These are phyloP conservation scores for Amazona vittata DNA, from an alignment of 2,113 vertebrate genomes.

Conservation along the genomic window DNA sequence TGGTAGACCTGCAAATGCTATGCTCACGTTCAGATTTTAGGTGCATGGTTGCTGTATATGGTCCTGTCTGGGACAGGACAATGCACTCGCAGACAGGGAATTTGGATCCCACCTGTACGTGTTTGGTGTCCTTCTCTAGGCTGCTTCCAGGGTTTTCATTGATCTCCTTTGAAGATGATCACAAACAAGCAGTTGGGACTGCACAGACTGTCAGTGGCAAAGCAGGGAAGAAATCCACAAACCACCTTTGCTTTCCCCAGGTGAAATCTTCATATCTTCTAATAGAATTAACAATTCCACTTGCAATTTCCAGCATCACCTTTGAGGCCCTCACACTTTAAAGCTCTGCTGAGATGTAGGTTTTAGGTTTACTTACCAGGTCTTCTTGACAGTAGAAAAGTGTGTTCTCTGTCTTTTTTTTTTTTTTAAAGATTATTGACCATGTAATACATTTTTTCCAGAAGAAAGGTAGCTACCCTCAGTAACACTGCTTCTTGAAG, in stretches of 20 bases:
- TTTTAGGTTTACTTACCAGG: not conserved
- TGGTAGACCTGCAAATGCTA: not conserved
- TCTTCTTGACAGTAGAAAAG: not conserved
- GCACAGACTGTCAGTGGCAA: not conserved
- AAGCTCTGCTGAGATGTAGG: not conserved
- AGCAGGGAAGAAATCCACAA: not conserved
- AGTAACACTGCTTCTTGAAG: not conserved
- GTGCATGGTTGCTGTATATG: fast-evolving
- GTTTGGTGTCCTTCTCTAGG: not conserved
- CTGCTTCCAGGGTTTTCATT: not conserved
- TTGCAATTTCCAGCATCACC: not conserved
- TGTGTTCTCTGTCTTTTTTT: not conserved
- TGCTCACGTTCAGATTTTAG: not conserved
- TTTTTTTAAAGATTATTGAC: not conserved
- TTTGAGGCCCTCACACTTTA: not conserved
- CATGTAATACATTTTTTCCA: not conserved
- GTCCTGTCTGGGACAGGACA: too few relatives aligned
- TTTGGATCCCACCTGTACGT: not conserved
- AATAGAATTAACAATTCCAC: not conserved
- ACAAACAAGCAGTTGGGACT: fast-evolving
- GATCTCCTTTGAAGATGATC: not conserved
- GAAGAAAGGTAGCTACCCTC: not conserved
- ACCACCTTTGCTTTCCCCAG: not conserved
- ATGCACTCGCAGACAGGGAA: fast-evolving
- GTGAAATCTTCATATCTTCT: not conserved